Evolutionary conservation across 2,888 invertebrate genomes (phyloP).

Genomic region (Zootermopsis nevadensis): DNA sequence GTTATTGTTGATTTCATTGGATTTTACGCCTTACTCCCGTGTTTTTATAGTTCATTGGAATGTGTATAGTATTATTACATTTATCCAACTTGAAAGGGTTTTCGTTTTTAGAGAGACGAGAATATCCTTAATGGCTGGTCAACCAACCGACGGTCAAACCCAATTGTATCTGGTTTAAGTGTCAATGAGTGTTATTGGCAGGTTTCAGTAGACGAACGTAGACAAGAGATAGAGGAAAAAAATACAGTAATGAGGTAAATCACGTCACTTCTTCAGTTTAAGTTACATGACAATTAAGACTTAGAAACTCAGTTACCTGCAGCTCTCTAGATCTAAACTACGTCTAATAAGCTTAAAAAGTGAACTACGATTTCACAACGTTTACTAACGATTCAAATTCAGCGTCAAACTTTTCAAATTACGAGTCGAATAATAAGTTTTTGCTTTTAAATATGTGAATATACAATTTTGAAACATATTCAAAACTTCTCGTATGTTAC

Average conservation of each 20-base stretch:
- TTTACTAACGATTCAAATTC: no score
- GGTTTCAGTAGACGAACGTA: background rate
- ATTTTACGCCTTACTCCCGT: no score
- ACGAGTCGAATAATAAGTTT: no score
- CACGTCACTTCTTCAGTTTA: background rate
- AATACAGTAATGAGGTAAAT: background rate
- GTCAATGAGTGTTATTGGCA: conserved; percentile 14
- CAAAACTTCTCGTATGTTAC: no score
- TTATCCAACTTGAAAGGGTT: background rate
- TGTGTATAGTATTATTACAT: background rate
- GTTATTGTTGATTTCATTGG: no score
- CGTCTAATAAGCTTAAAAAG: background rate
- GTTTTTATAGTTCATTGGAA: no score
- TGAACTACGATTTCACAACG: no score
- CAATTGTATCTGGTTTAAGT: conserved; percentile 12
- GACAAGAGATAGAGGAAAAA: background rate
- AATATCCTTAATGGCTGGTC: background rate
- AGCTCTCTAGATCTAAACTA: background rate
- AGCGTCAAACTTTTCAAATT: no score
- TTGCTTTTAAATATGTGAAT: no score
- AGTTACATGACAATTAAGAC: background rate
- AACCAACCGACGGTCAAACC: background rate
- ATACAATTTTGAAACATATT: no score
- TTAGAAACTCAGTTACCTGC: background rate
- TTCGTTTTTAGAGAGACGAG: background rate